Evolutionary conservation across 2,797 vertebrate species (phyloP), one percentile per base, ranked within the genome.

Genomic region (Jordanella pulchra): DNA sequence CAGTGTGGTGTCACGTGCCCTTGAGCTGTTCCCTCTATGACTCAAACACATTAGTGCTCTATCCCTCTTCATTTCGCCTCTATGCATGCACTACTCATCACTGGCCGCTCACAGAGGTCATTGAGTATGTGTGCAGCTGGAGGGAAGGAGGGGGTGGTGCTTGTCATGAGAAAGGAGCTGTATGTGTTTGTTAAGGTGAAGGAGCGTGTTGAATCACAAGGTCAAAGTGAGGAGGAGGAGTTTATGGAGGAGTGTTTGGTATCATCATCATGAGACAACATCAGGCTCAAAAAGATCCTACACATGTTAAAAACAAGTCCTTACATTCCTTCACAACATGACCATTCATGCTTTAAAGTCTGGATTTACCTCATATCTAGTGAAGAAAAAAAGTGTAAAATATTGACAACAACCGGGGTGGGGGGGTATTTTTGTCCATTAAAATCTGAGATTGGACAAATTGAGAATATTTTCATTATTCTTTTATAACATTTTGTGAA

Each of bases 1-100:
- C 85, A 83, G 80, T 9, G 17, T 69, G 79, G 79, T 86, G 74
- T 84, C 87, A 84, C 56, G 18, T 87, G 85, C 73, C 86, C 88
- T 89, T 85, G 87, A 90, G 85, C 76, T 76, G 82, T 70, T 60
- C 67, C 27, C 81, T 76, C 78, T 51, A 67, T 80, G 72, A 28
- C 58, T 23, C 71, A 3, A 76, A 25, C 69, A 67, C 71, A 54
- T 64, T n/a, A 65, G 27, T 5, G 54, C 73, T 54, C 50, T 15
- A 45, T 61, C 44, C 47, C 28, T 56, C 74, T 70, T 65, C 45
- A 2, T 74, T 67, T 56, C 14, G 45, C 45, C 78, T 45, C 71
- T 53, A 28, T 63, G 35, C 27, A 14, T 58, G 13, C 67, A 21
- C 69, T 70, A 30, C 55, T 73, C 53, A 67, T 84, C 75, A 58